Evolutionary conservation across 2,113 vertebrate species (phyloP).

Genomic region (Nyctibius bracteatus): DNA sequence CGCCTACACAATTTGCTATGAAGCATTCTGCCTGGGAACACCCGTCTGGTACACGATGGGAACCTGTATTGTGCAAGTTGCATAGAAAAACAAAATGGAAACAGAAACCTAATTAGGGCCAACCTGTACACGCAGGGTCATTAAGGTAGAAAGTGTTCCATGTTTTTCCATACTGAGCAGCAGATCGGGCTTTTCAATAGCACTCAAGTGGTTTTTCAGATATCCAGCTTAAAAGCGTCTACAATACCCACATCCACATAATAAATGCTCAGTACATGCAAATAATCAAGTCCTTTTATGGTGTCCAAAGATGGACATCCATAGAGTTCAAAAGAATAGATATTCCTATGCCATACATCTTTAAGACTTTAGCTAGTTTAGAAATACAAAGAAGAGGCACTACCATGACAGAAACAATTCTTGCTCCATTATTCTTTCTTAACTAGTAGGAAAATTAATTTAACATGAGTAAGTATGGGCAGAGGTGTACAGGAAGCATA

Average conservation of each 20-base stretch:
- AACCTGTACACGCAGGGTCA: background rate
- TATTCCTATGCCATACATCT: background rate
- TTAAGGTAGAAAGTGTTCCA: background rate
- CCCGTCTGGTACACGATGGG: background rate
- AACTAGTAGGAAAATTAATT: background rate
- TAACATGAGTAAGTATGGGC: background rate
- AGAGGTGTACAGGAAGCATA: background rate
- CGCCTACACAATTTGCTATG: background rate
- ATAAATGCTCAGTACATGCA: background rate
- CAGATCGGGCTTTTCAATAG: background rate
- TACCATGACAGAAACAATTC: background rate
- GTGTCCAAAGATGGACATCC: background rate
- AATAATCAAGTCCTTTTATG: background rate
- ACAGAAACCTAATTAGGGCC: background rate
- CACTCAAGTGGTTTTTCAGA: background rate
- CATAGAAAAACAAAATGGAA: background rate
- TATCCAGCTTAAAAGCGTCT: background rate
- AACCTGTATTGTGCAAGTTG: background rate
- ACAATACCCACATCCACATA: background rate
- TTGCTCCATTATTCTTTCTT: background rate
- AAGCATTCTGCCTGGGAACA: background rate
- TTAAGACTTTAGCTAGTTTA: background rate
- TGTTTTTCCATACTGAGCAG: background rate
- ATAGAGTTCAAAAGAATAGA: accelerated
- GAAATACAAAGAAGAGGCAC: background rate